Base-by-base conservation (phyloP, 2,888 invertebrate genomes). In the Atethmia centrago region DNA sequence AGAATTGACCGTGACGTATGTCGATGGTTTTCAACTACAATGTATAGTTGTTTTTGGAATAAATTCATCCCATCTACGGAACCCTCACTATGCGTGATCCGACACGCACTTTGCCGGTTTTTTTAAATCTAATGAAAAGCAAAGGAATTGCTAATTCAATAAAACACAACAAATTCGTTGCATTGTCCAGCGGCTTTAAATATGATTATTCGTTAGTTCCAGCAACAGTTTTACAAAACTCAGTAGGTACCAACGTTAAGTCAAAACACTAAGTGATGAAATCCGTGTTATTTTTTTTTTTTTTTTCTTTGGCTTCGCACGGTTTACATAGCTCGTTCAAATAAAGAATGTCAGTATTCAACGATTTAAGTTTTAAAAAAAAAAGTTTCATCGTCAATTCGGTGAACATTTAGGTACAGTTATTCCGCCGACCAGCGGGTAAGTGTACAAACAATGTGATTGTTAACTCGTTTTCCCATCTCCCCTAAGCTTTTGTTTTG, bases 381-480 rank as follows among this genome's bases (percentile, higher is more conserved):
- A 67, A 31, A 58, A 59, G 56, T 82, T 74, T 81, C n/a, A 55
- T 69, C 78, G 76, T 69, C 68, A 62, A 77, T 83, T 77, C 65
- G 42, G 59, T 51, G 42, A 77, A 62, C 58, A 71, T 84, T 79
- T 80, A 67, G 66, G 59, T 62, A 69, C 68, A 71, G 77, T 85
- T 81, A 77, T 68, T 69, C 75, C 68, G 64, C 59, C 71, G 55
- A 63, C 40, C 58, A 65, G 63, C 74, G 72, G 63, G 79, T 80
- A 84, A 84, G 66, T 77, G 71, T 63, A 74, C 74, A 78, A 75
- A 84, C 82, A 85, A 80, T 74, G 73, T 66, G 74, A 82, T 74
- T 80, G 79, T 84, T 84, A 85, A 77, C 85, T 76, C 74, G 59
- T 81, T 78, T 79, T 71, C 77, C 74, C 70, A 73, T 79, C 70